These are phyloP conservation scores for Trissolcus brochymenae DNA, from an alignment of 2,888 invertebrate genomes.

Conservation along the genomic window DNA sequence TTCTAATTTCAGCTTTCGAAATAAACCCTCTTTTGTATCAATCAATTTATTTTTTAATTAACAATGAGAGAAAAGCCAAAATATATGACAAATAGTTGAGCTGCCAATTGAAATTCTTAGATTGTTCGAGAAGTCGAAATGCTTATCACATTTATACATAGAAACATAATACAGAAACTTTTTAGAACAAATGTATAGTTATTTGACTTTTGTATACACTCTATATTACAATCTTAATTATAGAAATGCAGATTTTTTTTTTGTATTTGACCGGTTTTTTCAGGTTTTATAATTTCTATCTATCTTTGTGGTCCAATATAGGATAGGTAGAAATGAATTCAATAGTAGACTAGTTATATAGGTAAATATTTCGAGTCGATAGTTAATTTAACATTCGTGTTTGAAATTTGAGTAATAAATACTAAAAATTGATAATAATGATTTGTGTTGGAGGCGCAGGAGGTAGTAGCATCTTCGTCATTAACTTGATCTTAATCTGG, in stretches of 20 bases:
- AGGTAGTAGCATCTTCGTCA: no score
- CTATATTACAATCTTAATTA: conserved; percentile 18
- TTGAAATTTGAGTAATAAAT: conserved; percentile 55
- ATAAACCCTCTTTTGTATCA: not conserved
- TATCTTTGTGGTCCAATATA: conserved; percentile 57
- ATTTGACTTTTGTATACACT: no score
- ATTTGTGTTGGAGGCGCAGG: not conserved
- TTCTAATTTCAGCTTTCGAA: not conserved
- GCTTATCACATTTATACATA: no score
- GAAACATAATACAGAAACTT: no score
- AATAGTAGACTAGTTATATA: conserved; percentile 60
- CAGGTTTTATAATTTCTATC: conserved; percentile 48
- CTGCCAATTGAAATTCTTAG: conserved; percentile 1
- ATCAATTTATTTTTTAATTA: not conserved
- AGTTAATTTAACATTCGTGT: conserved; percentile 59
- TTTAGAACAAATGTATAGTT: no score
- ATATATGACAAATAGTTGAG: no score
- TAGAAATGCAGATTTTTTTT: conserved; percentile 32
- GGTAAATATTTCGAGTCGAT: conserved; percentile 63
- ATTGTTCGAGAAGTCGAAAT: not conserved
- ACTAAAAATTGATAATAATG: conserved; percentile 1
- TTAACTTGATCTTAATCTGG: no score
- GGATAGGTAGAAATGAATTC: conserved; percentile 56
- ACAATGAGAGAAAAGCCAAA: no score
- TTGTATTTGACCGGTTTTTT: conserved; percentile 31